Evolutionary conservation across 2,113 vertebrate species (phyloP), one percentile per base, ranked within the genome.

Genomic region (Electrona antarctica): DNA sequence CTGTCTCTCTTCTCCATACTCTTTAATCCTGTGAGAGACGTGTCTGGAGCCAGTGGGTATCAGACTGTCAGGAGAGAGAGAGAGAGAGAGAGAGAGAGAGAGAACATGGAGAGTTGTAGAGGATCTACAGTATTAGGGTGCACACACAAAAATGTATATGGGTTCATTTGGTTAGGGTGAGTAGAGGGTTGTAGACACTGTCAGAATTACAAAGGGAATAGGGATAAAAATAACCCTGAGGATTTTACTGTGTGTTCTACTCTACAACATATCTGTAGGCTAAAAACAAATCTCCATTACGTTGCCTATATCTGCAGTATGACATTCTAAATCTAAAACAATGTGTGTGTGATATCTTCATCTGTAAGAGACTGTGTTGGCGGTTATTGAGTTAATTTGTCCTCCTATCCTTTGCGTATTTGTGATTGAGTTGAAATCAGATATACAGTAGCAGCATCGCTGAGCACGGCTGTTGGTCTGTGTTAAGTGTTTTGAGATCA

Each of bases 341-440:
- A 41, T 41, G 33, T 41, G 50, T 52, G 7, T 52, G 50, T 52
- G 50, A 11, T 13, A 11, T 9, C 7, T 21, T 21, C 21, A 21
- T 21, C 21, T 21, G 21, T 21, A 2, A 21, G 21, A 21, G 50
- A 3, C 50, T 52, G 33, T 41, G 33, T 41, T 41, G 33, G 33
- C 3, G 33, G 33, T 41, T 41, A 41, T 41, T 41, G 33, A 41
- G 33, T 41, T 4, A 41, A 41, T 4, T 41, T 41, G 3, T 41
- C 33, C 33, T 41, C 5, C 3, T 41, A 4, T 41, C 33, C 33
- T 41, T 41, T 6, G 3, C 33, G 73, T 33, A 8, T 79, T 73
- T 80, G 77, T 78, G 60, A 54, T 79, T 70, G 68, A 76, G 56
- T 0, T 71, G 83, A 82, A 86, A 87, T 73, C 60, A 79, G 80